Base-by-base conservation (phyloP, 2,888 invertebrate species). In the Asteroscopus sphinx region DNA sequence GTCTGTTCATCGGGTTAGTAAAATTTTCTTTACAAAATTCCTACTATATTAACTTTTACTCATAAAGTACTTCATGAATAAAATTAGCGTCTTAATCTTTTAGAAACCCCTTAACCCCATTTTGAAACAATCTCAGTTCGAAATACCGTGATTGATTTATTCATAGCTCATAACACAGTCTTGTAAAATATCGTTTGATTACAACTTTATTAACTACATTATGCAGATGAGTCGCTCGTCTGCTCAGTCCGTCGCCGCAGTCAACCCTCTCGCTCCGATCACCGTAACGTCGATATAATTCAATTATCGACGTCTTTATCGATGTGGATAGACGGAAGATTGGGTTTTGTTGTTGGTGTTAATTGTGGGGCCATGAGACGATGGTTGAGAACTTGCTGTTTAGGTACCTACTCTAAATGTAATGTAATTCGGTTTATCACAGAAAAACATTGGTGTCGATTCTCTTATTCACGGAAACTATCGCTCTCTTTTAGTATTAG, bases 301-400 rank as follows among this genome's bases (percentile, higher is more conserved):
- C 70, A 71, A 80, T 83, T 83, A 83, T 74, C 67, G 67, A 74
- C 51, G 72, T 63, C 68, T 72, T 72, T 75, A 76, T 78, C 76
- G 73, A 72, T 57, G 68, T 65, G 63, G 68, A 73, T 70, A 67
- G 64, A 59, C 41, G 54, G 59, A 68, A 58, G 55, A 68, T 73
- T 72, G 71, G 53, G 67, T 42, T 70, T 74, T 75, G 73, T 67
- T 75, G 61, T 69, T 66, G 41, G 52, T 63, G 52, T 52, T 44
- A 56, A 40, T 44, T 40, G 58, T 68, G 21, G 52, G 62, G 79
- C 76, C 64, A 73, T 40, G 8, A 67, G 17, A 56, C 28, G 28
- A 1, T 28, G 28, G 28, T 9, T 28, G 3, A 1, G 28, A 9
- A 21, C 4, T 3, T 21, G 21, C 21, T 6, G 21, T 21, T 6